Conservation (phyloP, 1,140 invertebrate genomes). For the Polypedilum pembai region DNA sequence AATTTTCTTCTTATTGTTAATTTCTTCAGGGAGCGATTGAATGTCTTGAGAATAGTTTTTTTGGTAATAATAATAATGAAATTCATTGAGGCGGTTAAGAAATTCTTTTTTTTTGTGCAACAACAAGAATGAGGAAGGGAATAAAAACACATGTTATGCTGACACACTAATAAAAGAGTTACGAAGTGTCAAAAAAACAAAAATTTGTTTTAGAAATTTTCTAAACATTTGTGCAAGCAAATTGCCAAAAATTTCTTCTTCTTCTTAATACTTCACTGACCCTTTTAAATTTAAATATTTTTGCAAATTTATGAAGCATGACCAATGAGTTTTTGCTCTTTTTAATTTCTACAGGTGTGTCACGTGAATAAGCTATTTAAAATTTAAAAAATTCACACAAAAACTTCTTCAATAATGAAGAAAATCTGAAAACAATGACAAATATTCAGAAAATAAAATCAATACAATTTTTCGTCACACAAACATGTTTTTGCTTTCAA, state of each 20-base stretch:
- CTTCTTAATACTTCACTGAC: background rate
- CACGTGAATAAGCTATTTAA: background rate
- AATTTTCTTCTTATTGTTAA: background rate
- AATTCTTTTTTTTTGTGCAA: background rate
- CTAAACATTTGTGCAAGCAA: background rate
- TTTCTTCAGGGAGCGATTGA: background rate
- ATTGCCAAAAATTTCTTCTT: slow-evolving; percentile 1
- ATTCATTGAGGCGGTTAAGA: background rate
- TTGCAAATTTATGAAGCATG: slow-evolving; percentile 17
- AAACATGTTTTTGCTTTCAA: no score
- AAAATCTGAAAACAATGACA: background rate
- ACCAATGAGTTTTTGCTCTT: background rate
- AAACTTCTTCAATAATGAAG: background rate
- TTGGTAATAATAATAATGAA: background rate
- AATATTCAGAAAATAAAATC: background rate
- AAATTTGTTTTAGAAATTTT: background rate
- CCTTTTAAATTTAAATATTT: background rate
- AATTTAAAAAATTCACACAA: background rate
- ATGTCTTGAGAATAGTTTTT: background rate
- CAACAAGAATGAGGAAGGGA: background rate
- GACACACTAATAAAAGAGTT: background rate
- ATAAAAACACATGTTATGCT: background rate
- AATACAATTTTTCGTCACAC: background rate
- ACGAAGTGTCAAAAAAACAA: background rate
- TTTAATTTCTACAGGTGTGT: slow-evolving; percentile 10